A percentile compares a stretch with the other conserved stretches of the same genome.
Evolutionary conservation across 1,140 invertebrate species (phyloP).

Genomic region (Brachionus sp.): DNA sequence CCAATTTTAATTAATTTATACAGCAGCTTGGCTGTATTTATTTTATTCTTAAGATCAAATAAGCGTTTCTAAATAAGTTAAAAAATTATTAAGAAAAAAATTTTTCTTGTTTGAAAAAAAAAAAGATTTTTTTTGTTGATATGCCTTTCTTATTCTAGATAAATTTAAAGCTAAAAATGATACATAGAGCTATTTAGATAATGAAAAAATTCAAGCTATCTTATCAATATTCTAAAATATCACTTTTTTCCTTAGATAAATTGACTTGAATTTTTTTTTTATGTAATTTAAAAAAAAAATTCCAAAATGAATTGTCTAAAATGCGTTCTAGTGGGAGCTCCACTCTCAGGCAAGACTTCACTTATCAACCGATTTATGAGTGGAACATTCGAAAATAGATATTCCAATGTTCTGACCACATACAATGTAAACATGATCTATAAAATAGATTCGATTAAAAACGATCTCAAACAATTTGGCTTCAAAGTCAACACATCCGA

Average conservation of each 20-base stretch:
- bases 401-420: not conserved
- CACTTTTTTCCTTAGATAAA: not conserved
- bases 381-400: not conserved
- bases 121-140: not conserved
- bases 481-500: not conserved
- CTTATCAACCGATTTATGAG: conserved; percentile 12
- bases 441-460: not conserved
- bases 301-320: conserved; percentile 4
- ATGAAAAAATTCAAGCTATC: not conserved
- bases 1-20: too few relatives aligned
- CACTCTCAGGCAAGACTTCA: not conserved
- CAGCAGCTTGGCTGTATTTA: too few relatives aligned
- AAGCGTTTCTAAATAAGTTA: too few relatives aligned
- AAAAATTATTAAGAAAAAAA: too few relatives aligned
- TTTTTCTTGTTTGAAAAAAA: not conserved
- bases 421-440: conserved; percentile 32
- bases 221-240: conserved; percentile 12
- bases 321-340: conserved; percentile 4
- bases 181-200: not conserved
- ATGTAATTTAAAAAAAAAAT: not conserved
- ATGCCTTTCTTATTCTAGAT: not conserved
- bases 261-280: not conserved
- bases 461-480: not conserved
- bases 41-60: too few relatives aligned
- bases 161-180: not conserved